phyloP scores from a whole-genome alignment of 1,140 invertebrate species.

The Lanistes nyassanus region DNA sequence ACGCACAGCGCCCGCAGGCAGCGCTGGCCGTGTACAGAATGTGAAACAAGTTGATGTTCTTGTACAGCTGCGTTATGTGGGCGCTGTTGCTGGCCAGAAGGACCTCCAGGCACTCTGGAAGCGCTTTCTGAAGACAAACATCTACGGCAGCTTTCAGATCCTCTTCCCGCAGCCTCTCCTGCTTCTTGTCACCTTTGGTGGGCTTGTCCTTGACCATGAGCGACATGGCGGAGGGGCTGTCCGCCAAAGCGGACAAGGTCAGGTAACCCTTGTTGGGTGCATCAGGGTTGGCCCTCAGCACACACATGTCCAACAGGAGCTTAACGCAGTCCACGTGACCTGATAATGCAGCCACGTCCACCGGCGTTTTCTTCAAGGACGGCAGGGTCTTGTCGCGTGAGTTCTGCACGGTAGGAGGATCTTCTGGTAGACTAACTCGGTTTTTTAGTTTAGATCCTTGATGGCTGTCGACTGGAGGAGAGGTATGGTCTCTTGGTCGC shows the following conservation, averaged over 20 bases:
- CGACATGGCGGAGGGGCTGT: conserved; percentile 34
- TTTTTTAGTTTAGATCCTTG: too few species aligned
- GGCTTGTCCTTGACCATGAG: conserved; percentile 35
- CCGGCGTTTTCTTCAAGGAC: conserved; percentile 27
- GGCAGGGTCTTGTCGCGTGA: too few species aligned
- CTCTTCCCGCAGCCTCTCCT: conserved; percentile 33
- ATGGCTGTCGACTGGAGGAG: too few species aligned
- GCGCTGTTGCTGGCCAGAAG: conserved; percentile 34
- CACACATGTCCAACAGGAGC: conserved; percentile 43
- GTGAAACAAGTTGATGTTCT: conserved; percentile 50
- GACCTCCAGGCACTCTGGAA: conserved; percentile 46
- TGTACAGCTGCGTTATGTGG: conserved; percentile 43
- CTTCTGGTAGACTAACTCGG: too few species aligned
- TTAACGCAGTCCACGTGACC: conserved; percentile 46
- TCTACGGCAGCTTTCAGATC: conserved; percentile 47
- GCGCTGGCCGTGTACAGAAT: conserved; percentile 48
- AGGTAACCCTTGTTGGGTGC: conserved; percentile 43
- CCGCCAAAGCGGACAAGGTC: conserved; percentile 45
- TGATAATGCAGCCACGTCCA: conserved; percentile 50
- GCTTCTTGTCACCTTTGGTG: neutral
- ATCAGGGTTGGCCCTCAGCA: conserved; percentile 44
- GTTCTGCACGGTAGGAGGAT: too few species aligned
- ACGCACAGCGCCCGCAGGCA: conserved; percentile 35
- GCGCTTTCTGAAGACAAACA: conserved; percentile 38
- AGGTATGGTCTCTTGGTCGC: too few species aligned